Percentiles rank a stretch among this genome's conserved stretches.
These are phyloP conservation scores for Clunio marinus DNA, from an alignment of 2,888 invertebrate species.

Conservation along the genomic window DNA sequence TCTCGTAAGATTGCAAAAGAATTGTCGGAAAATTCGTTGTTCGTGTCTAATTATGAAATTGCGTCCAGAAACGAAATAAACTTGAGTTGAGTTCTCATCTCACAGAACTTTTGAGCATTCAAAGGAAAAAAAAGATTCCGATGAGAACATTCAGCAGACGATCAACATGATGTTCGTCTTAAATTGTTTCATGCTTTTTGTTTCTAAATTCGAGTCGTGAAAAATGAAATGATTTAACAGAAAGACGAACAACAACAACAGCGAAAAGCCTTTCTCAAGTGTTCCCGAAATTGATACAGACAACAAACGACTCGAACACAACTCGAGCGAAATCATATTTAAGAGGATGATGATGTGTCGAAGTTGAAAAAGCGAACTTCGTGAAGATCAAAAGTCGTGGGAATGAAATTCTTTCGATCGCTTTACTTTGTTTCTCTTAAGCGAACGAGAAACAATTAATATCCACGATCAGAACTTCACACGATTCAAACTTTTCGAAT, in stretches of 20 bases:
- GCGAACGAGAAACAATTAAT: background rate
- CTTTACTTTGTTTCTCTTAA: background rate
- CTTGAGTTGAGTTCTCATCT: no score
- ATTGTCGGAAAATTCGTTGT: no score
- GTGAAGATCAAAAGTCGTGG: constrained; percentile 25
- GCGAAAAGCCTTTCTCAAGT: no score
- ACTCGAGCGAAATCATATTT: no score
- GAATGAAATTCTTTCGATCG: background rate
- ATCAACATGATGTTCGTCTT: background rate
- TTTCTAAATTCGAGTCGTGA: background rate
- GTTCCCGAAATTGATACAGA: background rate
- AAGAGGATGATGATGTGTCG: background rate
- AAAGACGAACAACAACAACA: background rate
- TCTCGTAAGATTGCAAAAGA: background rate
- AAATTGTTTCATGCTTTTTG: background rate
- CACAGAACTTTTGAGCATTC: background rate
- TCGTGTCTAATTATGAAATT: background rate
- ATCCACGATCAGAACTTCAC: constrained; percentile 1
- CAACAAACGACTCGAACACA: background rate
- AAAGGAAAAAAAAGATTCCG: background rate
- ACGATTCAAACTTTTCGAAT: background rate
- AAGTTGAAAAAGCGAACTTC: background rate
- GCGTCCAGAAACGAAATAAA: no score
- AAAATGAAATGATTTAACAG: no score
- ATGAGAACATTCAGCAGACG: background rate